These are phyloP conservation scores for Nomada goodeniana DNA, from an alignment of 2,888 invertebrate species.

Conservation along the genomic window DNA sequence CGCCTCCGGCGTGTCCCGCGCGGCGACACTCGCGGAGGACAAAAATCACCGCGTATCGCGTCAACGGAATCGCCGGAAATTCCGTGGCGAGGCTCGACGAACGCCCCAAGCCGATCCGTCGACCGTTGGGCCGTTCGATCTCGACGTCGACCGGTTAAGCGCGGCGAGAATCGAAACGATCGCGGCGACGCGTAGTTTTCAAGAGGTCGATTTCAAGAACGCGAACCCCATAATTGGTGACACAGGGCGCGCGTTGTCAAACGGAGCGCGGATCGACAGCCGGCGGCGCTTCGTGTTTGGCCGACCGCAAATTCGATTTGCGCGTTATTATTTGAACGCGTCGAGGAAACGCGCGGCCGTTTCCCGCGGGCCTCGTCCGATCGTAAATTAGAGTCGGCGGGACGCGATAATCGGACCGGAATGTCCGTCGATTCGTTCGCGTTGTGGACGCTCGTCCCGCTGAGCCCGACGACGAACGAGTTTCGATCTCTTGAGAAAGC, in stretches of 20 bases:
- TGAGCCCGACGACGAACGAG: too few relatives aligned
- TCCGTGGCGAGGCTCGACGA: not conserved
- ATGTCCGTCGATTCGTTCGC: not conserved
- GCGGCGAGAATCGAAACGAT: too few relatives aligned
- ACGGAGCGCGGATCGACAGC: not conserved
- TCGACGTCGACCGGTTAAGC: too few relatives aligned
- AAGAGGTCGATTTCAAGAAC: too few relatives aligned
- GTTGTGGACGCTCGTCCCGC: not conserved
- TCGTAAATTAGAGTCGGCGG: conserved; percentile 22
- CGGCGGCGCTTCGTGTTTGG: conserved; percentile 22
- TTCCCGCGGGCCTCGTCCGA: not conserved
- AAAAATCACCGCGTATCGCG: not conserved
- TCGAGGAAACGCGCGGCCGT: not conserved
- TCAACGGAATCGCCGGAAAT: not conserved
- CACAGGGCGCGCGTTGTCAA: not conserved
- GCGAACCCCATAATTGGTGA: conserved; percentile 23
- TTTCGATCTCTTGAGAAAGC: too few relatives aligned
- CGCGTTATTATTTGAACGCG: conserved; percentile 46
- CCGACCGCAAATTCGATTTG: conserved; percentile 49
- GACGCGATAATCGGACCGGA: not conserved
- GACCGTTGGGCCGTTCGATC: too few relatives aligned
- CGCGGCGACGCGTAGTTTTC: not conserved
- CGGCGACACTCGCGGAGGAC: not conserved
- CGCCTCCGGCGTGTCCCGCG: not conserved
- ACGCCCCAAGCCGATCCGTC: too few relatives aligned